Evolutionary conservation across 2,113 vertebrate species (phyloP).

Genomic region (Scolopax mira): DNA sequence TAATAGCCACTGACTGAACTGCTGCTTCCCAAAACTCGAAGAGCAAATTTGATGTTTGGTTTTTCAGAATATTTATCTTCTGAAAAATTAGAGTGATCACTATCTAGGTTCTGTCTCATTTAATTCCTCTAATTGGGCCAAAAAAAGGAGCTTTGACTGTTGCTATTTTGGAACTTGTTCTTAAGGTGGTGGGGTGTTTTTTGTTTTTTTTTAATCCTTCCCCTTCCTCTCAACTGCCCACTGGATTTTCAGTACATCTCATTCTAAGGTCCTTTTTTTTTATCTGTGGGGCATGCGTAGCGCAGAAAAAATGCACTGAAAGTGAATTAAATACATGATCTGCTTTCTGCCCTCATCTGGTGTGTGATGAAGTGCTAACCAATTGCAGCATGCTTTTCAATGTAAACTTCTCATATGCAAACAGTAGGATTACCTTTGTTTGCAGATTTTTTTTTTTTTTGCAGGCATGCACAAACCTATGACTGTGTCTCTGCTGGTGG

Average conservation of each 20-base stretch:
- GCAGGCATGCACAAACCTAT: not conserved
- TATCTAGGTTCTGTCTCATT: not conserved
- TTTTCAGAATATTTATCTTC: not conserved
- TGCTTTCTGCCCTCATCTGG: not conserved
- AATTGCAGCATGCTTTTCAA: not conserved
- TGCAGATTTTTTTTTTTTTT: not conserved
- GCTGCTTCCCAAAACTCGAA: not conserved
- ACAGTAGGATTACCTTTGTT: not conserved
- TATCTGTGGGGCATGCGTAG: not conserved
- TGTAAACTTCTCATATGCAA: not conserved
- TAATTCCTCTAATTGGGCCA: not conserved
- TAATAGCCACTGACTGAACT: not conserved
- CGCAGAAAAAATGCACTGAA: not conserved
- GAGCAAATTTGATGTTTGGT: not conserved
- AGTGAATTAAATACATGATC: not conserved
- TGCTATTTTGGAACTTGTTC: not conserved
- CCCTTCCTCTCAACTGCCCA: not conserved
- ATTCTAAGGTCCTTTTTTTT: not conserved
- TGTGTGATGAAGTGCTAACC: not conserved
- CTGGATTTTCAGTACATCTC: not conserved
- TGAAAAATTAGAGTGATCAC: not conserved
- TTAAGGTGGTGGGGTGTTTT: not conserved
- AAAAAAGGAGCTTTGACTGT: not conserved
- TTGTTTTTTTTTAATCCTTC: not conserved
- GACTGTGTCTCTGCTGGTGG: not conserved